Base-by-base conservation (phyloP, 2,113 vertebrate species). In the Zingel zingel region DNA sequence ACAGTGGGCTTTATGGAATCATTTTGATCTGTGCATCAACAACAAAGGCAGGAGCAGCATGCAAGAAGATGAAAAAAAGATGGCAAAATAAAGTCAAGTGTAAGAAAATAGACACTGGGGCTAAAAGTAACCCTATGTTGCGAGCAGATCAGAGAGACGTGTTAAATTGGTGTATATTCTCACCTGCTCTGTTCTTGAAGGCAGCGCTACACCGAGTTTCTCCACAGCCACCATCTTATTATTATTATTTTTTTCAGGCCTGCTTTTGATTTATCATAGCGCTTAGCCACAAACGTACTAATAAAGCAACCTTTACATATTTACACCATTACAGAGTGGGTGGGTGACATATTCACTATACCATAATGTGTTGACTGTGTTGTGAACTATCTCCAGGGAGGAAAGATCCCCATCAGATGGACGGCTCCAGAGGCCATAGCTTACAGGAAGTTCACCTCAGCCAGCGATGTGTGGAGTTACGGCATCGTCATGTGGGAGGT, bases 401-500 rank as follows among this genome's bases (percentile, higher is more conserved):
- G 95, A 16, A 96, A 96, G 89, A 96, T 96, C 54, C 95, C 95
- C 45, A 96, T 96, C 84, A 92, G 95, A 68, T 96, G 95, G 95
- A 96, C 95, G 1, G 92, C 95, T 25, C 95, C 95, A 7, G 95
- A 96, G 83, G 95, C 95, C 70, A 96, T 96, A 25, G 95, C 95
- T 11, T 96, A 95, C 93, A 94, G 95, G 89, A 96, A 96, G 92
- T 96, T 96, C 87, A 96, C 95, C 65, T 96, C 95, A 5, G 95
- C 95, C 27, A 95, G 94, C 6, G 95, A 96, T 18, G 93, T 95
- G 85, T 96, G 95, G 95, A 96, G 95, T 77, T 96, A 96, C 16
- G 95, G 95, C 11, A 96, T 96, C 61, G 95, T 96, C 87, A 96
- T 96, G 95, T 96, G 95, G 95, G 95, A 96, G 89, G 95, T 96